Conservation (phyloP, 2,888 invertebrate genomes). For the Trissoscelio sp. region DNA sequence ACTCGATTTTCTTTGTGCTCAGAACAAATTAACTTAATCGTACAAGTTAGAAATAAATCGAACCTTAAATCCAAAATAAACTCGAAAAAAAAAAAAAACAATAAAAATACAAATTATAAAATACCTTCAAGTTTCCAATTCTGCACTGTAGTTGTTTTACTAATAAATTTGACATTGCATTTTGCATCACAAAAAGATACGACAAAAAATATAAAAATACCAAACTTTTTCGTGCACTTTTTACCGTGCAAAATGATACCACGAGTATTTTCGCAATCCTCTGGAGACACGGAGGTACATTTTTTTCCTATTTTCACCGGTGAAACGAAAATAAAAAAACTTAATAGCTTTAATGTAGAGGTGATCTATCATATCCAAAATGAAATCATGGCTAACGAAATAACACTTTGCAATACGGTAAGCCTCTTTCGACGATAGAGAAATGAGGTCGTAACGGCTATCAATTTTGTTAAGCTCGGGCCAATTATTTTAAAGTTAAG, state of each 20-base stretch:
- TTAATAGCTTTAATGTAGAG: conserved; percentile 39
- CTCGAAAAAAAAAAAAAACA: not conserved
- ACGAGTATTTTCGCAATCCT: conserved; percentile 38
- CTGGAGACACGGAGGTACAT: conserved; percentile 25
- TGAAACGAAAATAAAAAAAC: conserved; percentile 31
- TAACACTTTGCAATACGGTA: conserved; percentile 52
- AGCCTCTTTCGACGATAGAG: conserved; percentile 33
- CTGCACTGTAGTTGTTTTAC: conserved; percentile 40
- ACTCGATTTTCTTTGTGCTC: conserved; percentile 16
- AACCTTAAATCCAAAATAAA: not conserved
- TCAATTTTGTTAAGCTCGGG: not conserved
- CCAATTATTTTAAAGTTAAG: conserved; percentile 11
- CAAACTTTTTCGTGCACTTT: conserved; percentile 37
- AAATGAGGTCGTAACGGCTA: conserved; percentile 22
- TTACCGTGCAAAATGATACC: conserved; percentile 27
- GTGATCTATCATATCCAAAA: conserved; percentile 49
- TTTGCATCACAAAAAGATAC: conserved; percentile 34
- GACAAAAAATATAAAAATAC: conserved; percentile 14
- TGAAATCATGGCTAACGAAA: conserved; percentile 53
- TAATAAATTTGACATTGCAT: conserved; percentile 36
- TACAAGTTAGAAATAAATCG: conserved; percentile 3
- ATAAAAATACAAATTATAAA: not conserved
- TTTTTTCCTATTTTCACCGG: conserved; percentile 3
- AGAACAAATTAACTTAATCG: not conserved
- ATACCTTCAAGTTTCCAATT: too few relatives aligned